A percentile compares a stretch with the other conserved stretches of the same genome.
Evolutionary conservation across 2,888 invertebrate species (phyloP).

Genomic region (Mythimna lalbum): DNA sequence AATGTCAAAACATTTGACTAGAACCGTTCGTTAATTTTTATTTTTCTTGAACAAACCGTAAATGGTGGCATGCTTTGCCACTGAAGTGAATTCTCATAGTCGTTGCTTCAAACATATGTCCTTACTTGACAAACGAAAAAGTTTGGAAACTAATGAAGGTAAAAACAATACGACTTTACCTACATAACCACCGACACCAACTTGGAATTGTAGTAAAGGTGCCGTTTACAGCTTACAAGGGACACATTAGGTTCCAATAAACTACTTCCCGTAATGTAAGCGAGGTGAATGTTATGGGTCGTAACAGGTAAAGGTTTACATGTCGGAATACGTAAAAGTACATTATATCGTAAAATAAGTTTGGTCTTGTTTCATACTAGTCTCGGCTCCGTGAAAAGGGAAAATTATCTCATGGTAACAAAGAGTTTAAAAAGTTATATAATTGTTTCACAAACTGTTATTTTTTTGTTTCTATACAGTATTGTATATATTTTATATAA

Average conservation of each 20-base stretch:
- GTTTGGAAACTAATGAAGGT: background rate
- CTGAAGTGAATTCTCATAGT: background rate
- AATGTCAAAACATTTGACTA: too few species aligned
- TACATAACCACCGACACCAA: background rate
- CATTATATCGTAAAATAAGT: slow-evolving; percentile 17
- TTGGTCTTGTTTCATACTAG: background rate
- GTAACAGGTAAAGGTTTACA: slow-evolving; percentile 2
- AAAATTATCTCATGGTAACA: too few species aligned
- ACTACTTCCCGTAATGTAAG: slow-evolving; percentile 15
- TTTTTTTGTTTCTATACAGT: too few species aligned
- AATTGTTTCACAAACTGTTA: too few species aligned
- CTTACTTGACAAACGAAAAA: background rate
- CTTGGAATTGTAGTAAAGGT: background rate
- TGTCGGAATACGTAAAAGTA: slow-evolving; percentile 5
- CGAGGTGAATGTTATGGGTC: background rate
- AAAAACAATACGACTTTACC: background rate
- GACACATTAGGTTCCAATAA: slow-evolving; percentile 29
- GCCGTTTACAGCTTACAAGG: slow-evolving; percentile 11
- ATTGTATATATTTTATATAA: too few species aligned
- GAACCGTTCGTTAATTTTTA: too few species aligned
- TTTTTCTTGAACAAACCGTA: too few species aligned
- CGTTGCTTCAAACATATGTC: background rate
- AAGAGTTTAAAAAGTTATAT: too few species aligned
- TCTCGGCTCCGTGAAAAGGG: too few species aligned
- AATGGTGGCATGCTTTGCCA: too few species aligned